Conservation (phyloP, 2,888 invertebrate genomes). For the Cosmia trapezina region DNA sequence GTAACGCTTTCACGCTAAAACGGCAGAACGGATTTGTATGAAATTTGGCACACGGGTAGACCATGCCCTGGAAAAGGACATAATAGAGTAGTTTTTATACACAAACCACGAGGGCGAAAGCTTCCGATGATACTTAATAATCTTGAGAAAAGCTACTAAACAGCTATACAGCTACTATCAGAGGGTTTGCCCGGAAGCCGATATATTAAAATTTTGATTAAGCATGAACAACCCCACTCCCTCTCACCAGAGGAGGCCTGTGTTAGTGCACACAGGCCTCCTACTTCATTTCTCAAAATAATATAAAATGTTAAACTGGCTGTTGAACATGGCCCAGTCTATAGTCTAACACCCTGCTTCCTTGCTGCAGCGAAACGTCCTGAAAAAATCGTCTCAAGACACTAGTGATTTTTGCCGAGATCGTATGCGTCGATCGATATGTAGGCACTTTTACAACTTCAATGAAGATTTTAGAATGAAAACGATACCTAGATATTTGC, state of each 20-base stretch:
- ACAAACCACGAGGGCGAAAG: too few relatives aligned
- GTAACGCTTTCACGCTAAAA: too few relatives aligned
- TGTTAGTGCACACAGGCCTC: too few relatives aligned
- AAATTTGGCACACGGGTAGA: too few relatives aligned
- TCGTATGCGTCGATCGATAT: neutral
- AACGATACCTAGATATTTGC: neutral
- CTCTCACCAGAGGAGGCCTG: too few relatives aligned
- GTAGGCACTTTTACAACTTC: neutral
- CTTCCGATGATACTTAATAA: slow-evolving; percentile 10
- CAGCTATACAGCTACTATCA: too few relatives aligned
- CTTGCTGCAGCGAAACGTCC: neutral
- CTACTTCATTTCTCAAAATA: neutral
- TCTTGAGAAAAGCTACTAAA: neutral
- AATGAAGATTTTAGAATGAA: neutral
- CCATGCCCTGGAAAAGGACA: too few relatives aligned
- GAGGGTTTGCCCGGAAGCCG: neutral
- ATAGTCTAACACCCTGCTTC: neutral
- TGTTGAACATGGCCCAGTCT: neutral
- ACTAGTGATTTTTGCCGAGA: neutral
- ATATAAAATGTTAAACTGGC: neutral
- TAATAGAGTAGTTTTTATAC: too few relatives aligned
- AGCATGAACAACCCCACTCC: neutral
- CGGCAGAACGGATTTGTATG: too few relatives aligned
- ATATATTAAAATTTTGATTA: neutral
- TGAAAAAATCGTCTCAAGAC: neutral